These are phyloP conservation scores for Himalopsyche kuldschensis DNA, from an alignment of 2,888 invertebrate species.

Conservation along the genomic window DNA sequence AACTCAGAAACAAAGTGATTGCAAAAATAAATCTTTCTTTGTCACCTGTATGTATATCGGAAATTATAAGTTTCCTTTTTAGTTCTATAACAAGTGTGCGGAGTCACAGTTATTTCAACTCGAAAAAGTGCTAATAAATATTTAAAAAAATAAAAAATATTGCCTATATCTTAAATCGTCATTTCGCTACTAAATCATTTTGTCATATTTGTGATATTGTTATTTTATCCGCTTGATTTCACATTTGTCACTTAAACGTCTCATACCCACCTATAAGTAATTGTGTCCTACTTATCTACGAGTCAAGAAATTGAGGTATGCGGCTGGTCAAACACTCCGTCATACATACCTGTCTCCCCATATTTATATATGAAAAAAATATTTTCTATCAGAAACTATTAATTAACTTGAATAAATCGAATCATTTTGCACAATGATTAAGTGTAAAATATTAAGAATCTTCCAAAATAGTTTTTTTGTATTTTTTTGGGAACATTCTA, in stretches of 20 bases:
- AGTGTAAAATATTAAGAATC: no score
- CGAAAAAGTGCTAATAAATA: no score
- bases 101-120: no score
- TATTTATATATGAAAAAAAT: no score
- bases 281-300: not conserved
- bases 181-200: not conserved
- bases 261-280: not conserved
- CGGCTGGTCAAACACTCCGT: not conserved
- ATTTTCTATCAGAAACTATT: no score
- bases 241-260: constrained; percentile 2
- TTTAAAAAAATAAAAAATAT: no score
- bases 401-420: no score
- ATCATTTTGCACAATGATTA: no score
- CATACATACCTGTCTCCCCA: not conserved
- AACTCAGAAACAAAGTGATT: not conserved
- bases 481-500: no score
- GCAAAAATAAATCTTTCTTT: not conserved
- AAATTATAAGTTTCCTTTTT: not conserved
- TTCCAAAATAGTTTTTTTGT: no score
- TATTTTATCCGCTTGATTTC: not conserved
- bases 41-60: not conserved
- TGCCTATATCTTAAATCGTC: not conserved
- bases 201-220: not conserved
- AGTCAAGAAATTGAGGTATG: not conserved
- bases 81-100: no score